Conservation (phyloP, 2,888 invertebrate genomes). For the Oligia latruncula region DNA sequence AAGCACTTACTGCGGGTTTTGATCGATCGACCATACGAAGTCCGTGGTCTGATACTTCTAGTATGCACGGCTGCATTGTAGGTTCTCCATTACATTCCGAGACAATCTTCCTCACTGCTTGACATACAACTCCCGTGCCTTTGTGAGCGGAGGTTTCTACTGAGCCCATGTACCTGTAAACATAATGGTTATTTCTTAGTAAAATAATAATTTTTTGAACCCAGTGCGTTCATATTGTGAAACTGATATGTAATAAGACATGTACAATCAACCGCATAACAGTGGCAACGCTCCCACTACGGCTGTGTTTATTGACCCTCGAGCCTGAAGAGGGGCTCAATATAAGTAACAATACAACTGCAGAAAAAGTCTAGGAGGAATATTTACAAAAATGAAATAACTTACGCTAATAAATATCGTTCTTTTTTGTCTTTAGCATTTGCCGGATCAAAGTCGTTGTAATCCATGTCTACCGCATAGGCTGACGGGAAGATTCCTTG, state of each 20-base stretch:
- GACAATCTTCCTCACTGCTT: constrained; percentile 96
- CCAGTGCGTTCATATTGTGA: neutral
- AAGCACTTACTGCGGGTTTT: constrained; percentile 91
- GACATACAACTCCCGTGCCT: constrained; percentile 98
- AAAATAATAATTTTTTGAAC: neutral
- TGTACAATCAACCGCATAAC: neutral
- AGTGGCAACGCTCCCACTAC: neutral
- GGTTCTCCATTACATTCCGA: constrained; percentile 92
- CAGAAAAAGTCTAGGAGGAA: neutral
- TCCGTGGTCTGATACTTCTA: constrained; percentile 98
- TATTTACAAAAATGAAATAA: constrained; percentile 9
- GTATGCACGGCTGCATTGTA: constrained; percentile 94
- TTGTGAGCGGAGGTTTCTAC: constrained; percentile 99
- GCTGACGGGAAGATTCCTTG: constrained; percentile 99
- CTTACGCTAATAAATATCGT: constrained; percentile 94
- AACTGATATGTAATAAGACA: neutral
- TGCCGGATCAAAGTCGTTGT: constrained; percentile 98
- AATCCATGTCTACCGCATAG: constrained; percentile 98
- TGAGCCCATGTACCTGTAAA: constrained; percentile 95
- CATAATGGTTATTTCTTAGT: constrained; percentile 14
- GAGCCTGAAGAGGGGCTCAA: too few species aligned
- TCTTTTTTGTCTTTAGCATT: constrained; percentile 96
- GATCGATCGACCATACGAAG: constrained; percentile 98
- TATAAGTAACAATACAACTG: too few species aligned
- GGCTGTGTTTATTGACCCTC: too few species aligned